A percentile compares a stretch with the other conserved stretches of the same genome.
Conservation (phyloP, 1,140 invertebrate genomes). For the Drosophila kikkawai region DNA sequence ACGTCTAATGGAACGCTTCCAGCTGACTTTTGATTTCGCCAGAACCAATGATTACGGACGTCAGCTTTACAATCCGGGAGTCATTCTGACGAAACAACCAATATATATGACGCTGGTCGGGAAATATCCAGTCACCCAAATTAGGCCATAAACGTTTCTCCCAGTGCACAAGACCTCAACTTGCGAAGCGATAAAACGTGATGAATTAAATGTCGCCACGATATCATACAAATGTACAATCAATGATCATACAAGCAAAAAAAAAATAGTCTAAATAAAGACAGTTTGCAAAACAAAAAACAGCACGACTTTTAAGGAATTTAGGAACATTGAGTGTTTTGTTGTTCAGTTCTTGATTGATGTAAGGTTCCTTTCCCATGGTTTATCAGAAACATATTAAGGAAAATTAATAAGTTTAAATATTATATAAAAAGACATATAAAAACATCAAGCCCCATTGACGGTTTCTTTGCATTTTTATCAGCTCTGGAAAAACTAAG, state of each 20-base stretch:
- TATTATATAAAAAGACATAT: background rate
- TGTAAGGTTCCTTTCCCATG: background rate
- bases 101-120: constrained; percentile 11
- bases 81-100: constrained; percentile 23
- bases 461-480: constrained; percentile 21
- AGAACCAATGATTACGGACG: constrained; percentile 12
- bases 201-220: constrained; percentile 38
- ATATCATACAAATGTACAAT: constrained; percentile 23
- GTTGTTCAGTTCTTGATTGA: background rate
- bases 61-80: constrained; percentile 12
- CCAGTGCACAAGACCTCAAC: constrained; percentile 19
- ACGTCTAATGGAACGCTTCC: constrained; percentile 11
- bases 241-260: constrained; percentile 17
- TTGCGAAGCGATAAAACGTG: constrained; percentile 30
- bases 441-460: background rate
- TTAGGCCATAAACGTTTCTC: constrained; percentile 19
- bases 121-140: constrained; percentile 18
- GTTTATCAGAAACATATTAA: background rate
- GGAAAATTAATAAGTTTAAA: background rate
- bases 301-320: background rate
- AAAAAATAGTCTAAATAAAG: constrained; percentile 19
- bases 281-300: constrained; percentile 11
- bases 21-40: constrained; percentile 15
- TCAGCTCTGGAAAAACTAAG: constrained; percentile 21
- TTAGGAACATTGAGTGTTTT: background rate